These are phyloP conservation scores for Ganaspis sp. DNA, from an alignment of 1,140 invertebrate genomes.

Conservation along the genomic window DNA sequence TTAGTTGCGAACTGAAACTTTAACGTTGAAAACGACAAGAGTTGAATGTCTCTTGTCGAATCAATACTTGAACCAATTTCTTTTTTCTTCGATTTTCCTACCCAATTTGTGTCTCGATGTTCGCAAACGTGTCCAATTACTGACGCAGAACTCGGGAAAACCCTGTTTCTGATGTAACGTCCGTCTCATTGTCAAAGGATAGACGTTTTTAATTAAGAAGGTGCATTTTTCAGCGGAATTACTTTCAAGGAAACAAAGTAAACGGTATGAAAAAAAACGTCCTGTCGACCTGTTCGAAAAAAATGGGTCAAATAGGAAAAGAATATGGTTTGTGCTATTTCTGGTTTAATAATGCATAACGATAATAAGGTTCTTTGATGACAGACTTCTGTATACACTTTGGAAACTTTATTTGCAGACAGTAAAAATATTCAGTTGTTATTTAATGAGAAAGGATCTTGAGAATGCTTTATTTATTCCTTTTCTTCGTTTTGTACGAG, in stretches of 20 bases:
- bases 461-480: too few species aligned
- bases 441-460: neutral
- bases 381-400: neutral
- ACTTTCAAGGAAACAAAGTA: constrained; percentile 8
- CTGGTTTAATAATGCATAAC: neutral
- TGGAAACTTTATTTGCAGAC: neutral
- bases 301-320: constrained; percentile 1
- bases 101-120: constrained; percentile 18
- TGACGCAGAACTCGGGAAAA: neutral
- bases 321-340: neutral
- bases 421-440: neutral
- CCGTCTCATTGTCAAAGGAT: neutral
- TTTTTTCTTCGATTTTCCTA: constrained; percentile 22
- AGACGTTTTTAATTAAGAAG: constrained; percentile 21
- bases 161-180: neutral
- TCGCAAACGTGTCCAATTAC: constrained; percentile 19
- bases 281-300: neutral
- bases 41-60: neutral
- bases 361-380: constrained; percentile 24
- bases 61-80: constrained; percentile 7
- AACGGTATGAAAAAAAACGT: neutral
- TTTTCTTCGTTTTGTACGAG: too few species aligned
- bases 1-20: neutral
- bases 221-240: neutral
- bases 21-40: constrained; percentile 1